Evolutionary conservation across 53 echinoderm and acorn worm species (phyloP).

Genomic region (Zoroaster sp.): DNA sequence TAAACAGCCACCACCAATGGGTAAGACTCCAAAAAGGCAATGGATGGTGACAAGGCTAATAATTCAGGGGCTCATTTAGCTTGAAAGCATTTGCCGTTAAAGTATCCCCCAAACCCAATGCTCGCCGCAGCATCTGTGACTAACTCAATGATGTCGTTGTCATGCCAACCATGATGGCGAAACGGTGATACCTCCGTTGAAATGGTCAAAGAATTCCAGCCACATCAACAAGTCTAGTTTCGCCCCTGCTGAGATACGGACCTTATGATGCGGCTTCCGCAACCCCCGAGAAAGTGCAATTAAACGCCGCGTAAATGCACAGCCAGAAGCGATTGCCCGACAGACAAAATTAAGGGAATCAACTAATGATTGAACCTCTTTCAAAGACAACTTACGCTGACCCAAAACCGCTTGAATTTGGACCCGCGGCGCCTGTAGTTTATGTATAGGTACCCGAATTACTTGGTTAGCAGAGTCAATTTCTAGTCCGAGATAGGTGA

Average conservation of each 20-base stretch:
- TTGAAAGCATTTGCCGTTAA: constrained; percentile 42
- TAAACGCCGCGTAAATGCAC: not conserved
- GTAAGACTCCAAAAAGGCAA: constrained; percentile 45
- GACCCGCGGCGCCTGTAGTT: not conserved
- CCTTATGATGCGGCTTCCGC: not conserved
- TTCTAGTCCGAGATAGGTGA: not conserved
- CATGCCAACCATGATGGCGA: not conserved
- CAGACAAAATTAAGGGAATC: constrained; percentile 29
- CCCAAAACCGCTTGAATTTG: not conserved
- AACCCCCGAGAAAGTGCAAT: constrained; percentile 11
- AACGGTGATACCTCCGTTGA: constrained; percentile 39
- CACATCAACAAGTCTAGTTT: constrained; percentile 24
- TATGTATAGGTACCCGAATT: constrained; percentile 12
- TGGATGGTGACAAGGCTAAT: not conserved
- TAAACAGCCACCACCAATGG: constrained; percentile 24
- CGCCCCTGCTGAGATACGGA: constrained; percentile 30
- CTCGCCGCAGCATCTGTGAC: not conserved
- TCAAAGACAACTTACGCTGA: not conserved
- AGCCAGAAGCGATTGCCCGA: not conserved
- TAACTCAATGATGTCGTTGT: not conserved
- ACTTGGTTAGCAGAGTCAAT: not conserved
- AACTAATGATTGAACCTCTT: not conserved
- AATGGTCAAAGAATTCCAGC: constrained; percentile 27
- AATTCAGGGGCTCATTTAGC: not conserved
- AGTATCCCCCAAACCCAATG: constrained; percentile 20